Conservation (phyloP, 2,888 invertebrate genomes). For the Cheilosia urbana region DNA sequence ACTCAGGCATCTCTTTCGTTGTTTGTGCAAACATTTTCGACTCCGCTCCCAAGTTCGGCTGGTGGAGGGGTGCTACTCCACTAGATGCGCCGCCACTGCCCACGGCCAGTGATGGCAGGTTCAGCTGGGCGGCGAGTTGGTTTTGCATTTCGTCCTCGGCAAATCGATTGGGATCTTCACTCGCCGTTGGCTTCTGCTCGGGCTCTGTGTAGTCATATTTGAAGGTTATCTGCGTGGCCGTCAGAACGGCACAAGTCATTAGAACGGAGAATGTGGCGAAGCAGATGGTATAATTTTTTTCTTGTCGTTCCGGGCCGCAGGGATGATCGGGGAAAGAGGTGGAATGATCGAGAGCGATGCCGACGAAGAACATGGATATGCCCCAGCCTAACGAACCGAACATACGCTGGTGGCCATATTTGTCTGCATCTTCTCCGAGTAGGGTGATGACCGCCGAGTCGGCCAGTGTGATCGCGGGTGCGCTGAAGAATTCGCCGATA, state of each 20-base stretch:
- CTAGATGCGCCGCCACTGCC: constrained; percentile 79
- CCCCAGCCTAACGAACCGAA: constrained; percentile 99
- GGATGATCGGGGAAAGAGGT: constrained; percentile 97
- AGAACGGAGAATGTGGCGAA: constrained; percentile 98
- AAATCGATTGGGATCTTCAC: constrained; percentile 83
- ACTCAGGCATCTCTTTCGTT: constrained; percentile 95
- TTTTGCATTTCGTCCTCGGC: constrained; percentile 92
- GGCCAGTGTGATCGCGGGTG: constrained; percentile 97
- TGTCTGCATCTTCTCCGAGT: constrained; percentile 94
- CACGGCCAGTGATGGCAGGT: constrained; percentile 90
- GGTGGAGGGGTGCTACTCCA: constrained; percentile 81
- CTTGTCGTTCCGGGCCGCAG: constrained; percentile 93
- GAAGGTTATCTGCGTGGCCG: constrained; percentile 91
- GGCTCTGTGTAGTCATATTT: constrained; percentile 86
- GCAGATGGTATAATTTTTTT: constrained; percentile 99
- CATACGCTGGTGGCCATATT: constrained; percentile 98
- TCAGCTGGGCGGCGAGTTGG: constrained; percentile 92
- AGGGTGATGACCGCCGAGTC: constrained; percentile 95
- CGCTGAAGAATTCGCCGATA: constrained; percentile 98
- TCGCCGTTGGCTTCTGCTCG: constrained; percentile 80
- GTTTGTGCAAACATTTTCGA: constrained; percentile 97
- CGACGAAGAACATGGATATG: constrained; percentile 98
- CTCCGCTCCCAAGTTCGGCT: constrained; percentile 84
- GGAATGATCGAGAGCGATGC: constrained; percentile 96
- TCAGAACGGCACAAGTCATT: constrained; percentile 97